These are phyloP conservation scores for Stictonetta naevosa DNA, from an alignment of 2,113 vertebrate genomes.

Conservation along the genomic window DNA sequence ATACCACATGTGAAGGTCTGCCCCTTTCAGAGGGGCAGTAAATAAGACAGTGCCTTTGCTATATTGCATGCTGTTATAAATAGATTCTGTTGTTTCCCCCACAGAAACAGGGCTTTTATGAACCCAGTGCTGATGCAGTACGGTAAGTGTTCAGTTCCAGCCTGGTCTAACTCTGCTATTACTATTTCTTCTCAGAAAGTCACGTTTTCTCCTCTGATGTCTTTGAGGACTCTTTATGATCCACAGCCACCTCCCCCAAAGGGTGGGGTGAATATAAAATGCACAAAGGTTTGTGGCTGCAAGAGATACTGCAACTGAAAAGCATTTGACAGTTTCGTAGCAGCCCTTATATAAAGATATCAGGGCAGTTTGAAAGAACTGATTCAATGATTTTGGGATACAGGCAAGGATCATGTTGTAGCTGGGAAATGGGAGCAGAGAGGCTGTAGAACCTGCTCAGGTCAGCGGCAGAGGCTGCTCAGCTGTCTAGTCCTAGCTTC, in stretches of 20 bases:
- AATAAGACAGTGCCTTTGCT: neutral
- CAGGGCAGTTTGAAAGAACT: neutral
- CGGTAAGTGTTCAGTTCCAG: constrained; percentile 73
- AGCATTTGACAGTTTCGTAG: neutral
- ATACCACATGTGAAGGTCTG: neutral
- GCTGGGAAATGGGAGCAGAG: neutral
- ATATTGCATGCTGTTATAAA: neutral
- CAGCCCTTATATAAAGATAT: neutral
- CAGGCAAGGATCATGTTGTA: neutral
- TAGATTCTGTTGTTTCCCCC: neutral
- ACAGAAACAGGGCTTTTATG: constrained; percentile 87
- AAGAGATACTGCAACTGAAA: neutral
- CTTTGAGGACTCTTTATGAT: neutral
- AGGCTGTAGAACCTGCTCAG: neutral
- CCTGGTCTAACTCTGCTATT: neutral
- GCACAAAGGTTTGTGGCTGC: neutral
- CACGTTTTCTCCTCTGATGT: neutral
- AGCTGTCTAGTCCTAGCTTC: neutral
- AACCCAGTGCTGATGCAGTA: constrained; percentile 74
- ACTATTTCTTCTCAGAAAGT: neutral
- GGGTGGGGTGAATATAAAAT: neutral
- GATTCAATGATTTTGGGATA: neutral
- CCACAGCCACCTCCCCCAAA: neutral
- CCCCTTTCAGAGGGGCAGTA: neutral
- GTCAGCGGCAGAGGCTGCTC: neutral